These are phyloP conservation scores for Uropetala carovei DNA, from an alignment of 2,888 invertebrate genomes.

Conservation along the genomic window DNA sequence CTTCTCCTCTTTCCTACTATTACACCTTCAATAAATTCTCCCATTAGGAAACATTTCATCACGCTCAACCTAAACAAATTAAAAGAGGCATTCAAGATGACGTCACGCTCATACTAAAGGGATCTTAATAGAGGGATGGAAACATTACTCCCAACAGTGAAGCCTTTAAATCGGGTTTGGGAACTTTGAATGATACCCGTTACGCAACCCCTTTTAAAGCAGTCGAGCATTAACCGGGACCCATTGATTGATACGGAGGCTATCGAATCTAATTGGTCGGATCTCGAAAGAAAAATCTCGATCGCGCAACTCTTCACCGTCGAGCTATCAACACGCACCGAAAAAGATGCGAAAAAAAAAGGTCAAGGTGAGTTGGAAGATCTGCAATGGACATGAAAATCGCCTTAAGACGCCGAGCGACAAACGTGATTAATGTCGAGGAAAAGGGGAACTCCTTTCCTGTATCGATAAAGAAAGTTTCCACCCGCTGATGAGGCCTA, in stretches of 20 bases:
- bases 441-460: neutral
- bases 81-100: no score
- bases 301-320: neutral
- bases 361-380: conserved; percentile 13
- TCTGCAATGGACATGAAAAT: neutral
- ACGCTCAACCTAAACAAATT: no score
- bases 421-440: neutral
- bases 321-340: neutral
- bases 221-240: neutral
- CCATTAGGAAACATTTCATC: no score
- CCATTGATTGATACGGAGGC: neutral
- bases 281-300: neutral
- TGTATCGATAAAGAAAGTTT: neutral
- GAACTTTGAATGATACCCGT: neutral
- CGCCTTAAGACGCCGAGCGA: neutral
- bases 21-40: no score
- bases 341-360: neutral
- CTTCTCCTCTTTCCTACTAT: no score
- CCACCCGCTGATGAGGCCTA: neutral
- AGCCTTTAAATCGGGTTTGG: no score
- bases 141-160: no score
- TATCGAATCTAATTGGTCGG: neutral
- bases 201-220: neutral
- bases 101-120: no score
- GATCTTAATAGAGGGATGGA: no score